phyloP scores from a whole-genome alignment of 2,888 invertebrate genomes.

The Cordylochernes scorpioides region DNA sequence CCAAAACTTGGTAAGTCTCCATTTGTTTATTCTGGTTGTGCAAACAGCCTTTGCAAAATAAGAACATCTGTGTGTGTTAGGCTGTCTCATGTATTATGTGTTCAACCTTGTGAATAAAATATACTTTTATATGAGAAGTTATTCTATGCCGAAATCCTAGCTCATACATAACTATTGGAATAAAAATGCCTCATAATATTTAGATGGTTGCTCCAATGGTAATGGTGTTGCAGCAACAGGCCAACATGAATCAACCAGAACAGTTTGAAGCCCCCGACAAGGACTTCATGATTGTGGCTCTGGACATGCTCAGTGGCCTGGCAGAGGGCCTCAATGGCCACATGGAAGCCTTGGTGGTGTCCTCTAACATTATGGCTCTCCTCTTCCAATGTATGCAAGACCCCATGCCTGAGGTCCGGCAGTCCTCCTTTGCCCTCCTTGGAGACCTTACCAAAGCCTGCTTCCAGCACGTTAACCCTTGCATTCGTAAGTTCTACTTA shows the following conservation, averaged over 20 bases:
- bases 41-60: too few relatives aligned
- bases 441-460: slow-evolving; percentile 96
- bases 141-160: too few relatives aligned
- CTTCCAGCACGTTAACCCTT: slow-evolving; percentile 82
- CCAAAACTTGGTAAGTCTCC: slow-evolving; percentile 64
- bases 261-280: slow-evolving; percentile 61
- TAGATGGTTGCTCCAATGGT: too few relatives aligned
- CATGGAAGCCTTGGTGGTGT: slow-evolving; percentile 69
- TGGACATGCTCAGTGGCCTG: slow-evolving; percentile 80
- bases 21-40: too few relatives aligned
- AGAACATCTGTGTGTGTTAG: too few relatives aligned
- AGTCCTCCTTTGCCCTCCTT: slow-evolving; percentile 86
- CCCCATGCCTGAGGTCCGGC: slow-evolving; percentile 86
- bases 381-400: slow-evolving; percentile 95
- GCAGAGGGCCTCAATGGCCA: slow-evolving; percentile 87
- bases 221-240: too few relatives aligned
- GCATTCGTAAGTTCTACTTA: slow-evolving; percentile 38
- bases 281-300: slow-evolving; percentile 96
- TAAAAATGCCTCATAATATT: too few relatives aligned
- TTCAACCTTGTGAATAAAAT: too few relatives aligned
- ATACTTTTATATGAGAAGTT: too few relatives aligned
- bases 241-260: slow-evolving; percentile 65
- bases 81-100: too few relatives aligned
- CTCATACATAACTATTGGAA: too few relatives aligned
- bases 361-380: slow-evolving; percentile 82